Evolutionary conservation across 2,113 vertebrate species (phyloP), one percentile per base, ranked within the genome.

Genomic region (Brachirus orientalis): DNA sequence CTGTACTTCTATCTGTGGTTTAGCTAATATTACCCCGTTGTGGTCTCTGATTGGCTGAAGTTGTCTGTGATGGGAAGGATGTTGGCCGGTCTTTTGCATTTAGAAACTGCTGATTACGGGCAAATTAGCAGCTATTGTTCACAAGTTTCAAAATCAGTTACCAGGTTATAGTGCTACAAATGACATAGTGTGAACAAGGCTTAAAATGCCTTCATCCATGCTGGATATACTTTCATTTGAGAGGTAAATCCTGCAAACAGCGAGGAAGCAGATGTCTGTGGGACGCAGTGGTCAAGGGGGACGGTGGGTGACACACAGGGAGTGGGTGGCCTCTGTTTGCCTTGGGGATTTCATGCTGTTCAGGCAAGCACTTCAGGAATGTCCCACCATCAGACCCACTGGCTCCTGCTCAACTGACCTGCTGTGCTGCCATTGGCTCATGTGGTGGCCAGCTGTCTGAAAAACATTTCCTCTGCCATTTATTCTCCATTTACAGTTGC

Each of bases 281-380:
- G 22, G 56, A 54, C 7, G 7, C 45, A 36, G 16, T 53, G 60
- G 44, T 63, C 46, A 18, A 8, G 55, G 63, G 61, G 52, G 62
- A 40, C 61, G 45, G 44, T 1, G 73, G 68, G 78, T 63, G 79
- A 83, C 77, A 59, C 64, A 35, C 47, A 43, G 56, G 22, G 72
- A 73, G 75, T 82, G 86, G 77, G 86, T 84, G 84, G 85, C 79
- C 84, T 59, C 48, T 82, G 87, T 91, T 91, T 88, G 86, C 84
- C 73, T 79, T 74, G 73, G 75, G 75, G 79, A 89, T 89, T 91
- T 89, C 81, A 86, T 67, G 75, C 84, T 79, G 83, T 80, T 87
- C 73, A 89, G 75, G 82, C 69, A 89, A 84, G 79, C 66, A 86
- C 87, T 89, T 72, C 56, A 89, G 83, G 90, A 91, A 91, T 90